phyloP scores from a whole-genome alignment of 2,797 vertebrate genomes.

The Apogon talboti region DNA sequence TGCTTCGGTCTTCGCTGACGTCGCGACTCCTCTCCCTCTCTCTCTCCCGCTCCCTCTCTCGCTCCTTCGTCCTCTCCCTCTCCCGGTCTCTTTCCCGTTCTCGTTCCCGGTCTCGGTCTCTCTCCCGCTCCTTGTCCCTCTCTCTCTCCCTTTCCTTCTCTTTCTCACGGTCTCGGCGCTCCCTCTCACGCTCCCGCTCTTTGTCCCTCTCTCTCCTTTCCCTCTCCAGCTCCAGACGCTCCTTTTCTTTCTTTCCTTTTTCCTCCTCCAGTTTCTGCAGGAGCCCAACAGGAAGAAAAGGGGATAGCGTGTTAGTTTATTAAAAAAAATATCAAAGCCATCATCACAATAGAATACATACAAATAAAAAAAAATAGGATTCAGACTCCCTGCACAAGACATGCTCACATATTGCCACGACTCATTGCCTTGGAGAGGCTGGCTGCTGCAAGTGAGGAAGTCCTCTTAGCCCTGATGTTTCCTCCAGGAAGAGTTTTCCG shows the following conservation, averaged over 20 bases:
- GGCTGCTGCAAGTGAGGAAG: conserved; percentile 61
- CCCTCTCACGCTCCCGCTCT: conserved; percentile 90
- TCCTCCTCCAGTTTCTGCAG: conserved; percentile 98
- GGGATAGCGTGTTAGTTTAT: conserved; percentile 26
- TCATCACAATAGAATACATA: conserved; percentile 73
- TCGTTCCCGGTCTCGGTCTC: conserved; percentile 89
- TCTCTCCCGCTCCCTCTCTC: conserved; percentile 69
- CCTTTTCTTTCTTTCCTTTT: conserved; percentile 96
- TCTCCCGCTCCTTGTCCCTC: conserved; percentile 82
- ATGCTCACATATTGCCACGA: conserved; percentile 75
- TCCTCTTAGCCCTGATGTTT: conserved; percentile 63
- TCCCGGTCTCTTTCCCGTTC: conserved; percentile 70
- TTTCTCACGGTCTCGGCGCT: conserved; percentile 88
- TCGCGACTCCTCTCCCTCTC: conserved; percentile 76
- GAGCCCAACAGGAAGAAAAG: conserved; percentile 76
- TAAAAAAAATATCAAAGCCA: not conserved
- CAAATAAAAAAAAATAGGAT: conserved; percentile 58
- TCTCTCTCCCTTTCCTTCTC: conserved; percentile 92
- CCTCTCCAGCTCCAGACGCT: conserved; percentile 93
- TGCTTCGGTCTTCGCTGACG: conserved; percentile 86
- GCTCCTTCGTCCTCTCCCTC: conserved; percentile 64
- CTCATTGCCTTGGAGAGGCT: conserved; percentile 65
- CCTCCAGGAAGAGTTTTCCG: conserved; percentile 57
- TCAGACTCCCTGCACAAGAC: conserved; percentile 58
- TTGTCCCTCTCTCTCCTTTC: conserved; percentile 94